Conservation (phyloP, 2,888 invertebrate species). For the Zaprionus lineosus region DNA sequence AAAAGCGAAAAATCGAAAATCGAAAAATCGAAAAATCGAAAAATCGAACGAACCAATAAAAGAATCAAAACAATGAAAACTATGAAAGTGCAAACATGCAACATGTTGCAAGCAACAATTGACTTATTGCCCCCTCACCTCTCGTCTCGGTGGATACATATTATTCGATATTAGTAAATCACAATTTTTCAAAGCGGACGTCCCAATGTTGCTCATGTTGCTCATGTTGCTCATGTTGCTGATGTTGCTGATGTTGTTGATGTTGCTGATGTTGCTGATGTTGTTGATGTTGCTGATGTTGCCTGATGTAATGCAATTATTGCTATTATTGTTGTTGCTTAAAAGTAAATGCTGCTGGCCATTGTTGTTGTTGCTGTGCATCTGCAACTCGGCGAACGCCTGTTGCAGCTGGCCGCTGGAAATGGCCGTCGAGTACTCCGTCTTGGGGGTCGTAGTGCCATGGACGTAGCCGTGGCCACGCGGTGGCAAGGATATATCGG, state of each 20-base stretch:
- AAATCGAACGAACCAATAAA: neutral
- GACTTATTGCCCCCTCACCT: conserved; percentile 71
- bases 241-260: conserved; percentile 25
- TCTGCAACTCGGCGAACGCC: conserved; percentile 65
- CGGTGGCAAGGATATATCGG: conserved; percentile 52
- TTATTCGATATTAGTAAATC: conserved; percentile 83
- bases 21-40: neutral
- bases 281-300: conserved; percentile 19
- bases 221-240: too few relatives aligned
- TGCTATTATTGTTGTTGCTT: conserved; percentile 79
- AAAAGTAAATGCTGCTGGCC: conserved; percentile 65
- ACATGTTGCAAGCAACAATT: neutral
- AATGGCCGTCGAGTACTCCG: conserved; percentile 75
- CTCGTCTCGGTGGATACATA: conserved; percentile 82
- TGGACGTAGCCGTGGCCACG: conserved; percentile 40
- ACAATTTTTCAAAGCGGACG: conserved; percentile 80
- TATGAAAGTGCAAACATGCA: neutral
- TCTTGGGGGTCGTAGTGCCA: conserved; percentile 77
- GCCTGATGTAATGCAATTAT: conserved; percentile 60
- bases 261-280: conserved; percentile 23
- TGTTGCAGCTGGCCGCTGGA: conserved; percentile 71
- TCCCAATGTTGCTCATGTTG: conserved; percentile 36
- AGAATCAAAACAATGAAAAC: conserved; percentile 13
- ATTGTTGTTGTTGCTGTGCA: conserved; percentile 46
- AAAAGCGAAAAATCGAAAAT: neutral